A percentile compares a stretch with the other conserved stretches of the same genome.
Conservation (phyloP, 2,797 vertebrate species). For the Notoglanidium macrostoma region DNA sequence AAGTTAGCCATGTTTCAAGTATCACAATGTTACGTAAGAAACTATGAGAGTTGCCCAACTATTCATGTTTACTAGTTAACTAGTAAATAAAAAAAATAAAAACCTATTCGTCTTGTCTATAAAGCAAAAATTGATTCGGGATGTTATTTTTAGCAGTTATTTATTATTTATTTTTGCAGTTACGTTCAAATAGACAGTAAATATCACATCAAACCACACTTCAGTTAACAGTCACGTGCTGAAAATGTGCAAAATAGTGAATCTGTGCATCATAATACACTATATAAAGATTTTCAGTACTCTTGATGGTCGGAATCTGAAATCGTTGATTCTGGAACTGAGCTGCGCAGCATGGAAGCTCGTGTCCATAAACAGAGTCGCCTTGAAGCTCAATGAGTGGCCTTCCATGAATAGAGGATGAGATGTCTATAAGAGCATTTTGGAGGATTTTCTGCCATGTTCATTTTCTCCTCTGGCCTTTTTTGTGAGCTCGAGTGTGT, state of each 20-base stretch:
- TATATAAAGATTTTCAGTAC: background rate
- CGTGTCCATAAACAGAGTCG: background rate
- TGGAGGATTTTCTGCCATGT: background rate
- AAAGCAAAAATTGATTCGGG: background rate
- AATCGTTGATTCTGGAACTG: background rate
- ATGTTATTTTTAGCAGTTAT: background rate
- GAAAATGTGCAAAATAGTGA: background rate
- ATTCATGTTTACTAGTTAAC: background rate
- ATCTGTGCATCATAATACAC: no score
- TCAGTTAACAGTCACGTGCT: background rate
- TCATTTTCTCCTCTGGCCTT: background rate
- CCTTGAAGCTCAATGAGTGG: background rate
- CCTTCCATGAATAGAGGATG: background rate
- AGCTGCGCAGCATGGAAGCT: background rate
- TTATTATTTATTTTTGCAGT: background rate
- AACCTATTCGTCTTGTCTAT: background rate
- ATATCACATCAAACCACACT: background rate
- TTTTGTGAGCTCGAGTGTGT: background rate
- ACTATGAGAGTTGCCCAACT: background rate
- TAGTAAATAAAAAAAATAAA: background rate
- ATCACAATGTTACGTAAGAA: background rate
- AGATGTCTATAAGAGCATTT: background rate
- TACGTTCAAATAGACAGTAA: background rate
- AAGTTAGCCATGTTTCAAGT: background rate
- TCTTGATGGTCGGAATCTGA: background rate